phyloP scores from a whole-genome alignment of 2,113 vertebrate genomes.

The Macquaria ambigua region DNA sequence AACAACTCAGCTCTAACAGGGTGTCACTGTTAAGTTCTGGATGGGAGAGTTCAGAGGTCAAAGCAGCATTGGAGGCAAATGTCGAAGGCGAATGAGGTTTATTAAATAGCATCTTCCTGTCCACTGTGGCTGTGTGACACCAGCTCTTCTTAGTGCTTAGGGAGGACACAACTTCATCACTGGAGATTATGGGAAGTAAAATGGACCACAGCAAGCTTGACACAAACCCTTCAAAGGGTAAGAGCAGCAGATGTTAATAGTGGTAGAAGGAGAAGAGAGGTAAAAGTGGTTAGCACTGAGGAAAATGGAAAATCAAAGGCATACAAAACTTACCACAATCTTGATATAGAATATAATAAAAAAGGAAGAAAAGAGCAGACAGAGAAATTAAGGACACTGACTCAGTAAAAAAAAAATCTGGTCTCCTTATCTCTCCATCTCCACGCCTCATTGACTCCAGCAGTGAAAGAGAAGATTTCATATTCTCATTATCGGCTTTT shows the following conservation, averaged over 20 bases:
- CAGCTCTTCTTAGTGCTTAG: constrained; percentile 37
- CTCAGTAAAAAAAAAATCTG: constrained; percentile 29
- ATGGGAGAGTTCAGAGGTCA: constrained; percentile 53
- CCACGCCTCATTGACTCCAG: constrained; percentile 14
- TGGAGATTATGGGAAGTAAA: constrained; percentile 62
- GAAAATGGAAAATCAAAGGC: constrained; percentile 74
- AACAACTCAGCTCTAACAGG: constrained; percentile 36
- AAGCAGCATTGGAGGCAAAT: constrained; percentile 53
- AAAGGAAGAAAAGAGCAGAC: constrained; percentile 91
- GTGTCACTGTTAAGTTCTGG: constrained; percentile 50
- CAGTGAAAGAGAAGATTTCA: neutral
- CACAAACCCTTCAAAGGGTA: constrained; percentile 50
- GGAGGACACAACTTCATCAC: constrained; percentile 16
- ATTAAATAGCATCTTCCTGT: constrained; percentile 36
- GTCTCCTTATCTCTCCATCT: constrained; percentile 19
- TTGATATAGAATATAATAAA: constrained; percentile 88
- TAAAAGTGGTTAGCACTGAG: constrained; percentile 68
- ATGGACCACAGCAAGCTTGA: constrained; percentile 75
- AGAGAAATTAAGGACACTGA: constrained; percentile 83
- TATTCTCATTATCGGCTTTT: constrained; percentile 3
- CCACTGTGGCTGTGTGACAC: constrained; percentile 8
- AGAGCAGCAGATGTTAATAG: constrained; percentile 69
- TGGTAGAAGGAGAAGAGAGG: constrained; percentile 67
- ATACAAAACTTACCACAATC: constrained; percentile 96
- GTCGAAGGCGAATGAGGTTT: constrained; percentile 60